Percentiles rank a stretch among this genome's conserved stretches.
phyloP scores from a whole-genome alignment of 2,888 invertebrate genomes.

The Cephus pulcher region DNA sequence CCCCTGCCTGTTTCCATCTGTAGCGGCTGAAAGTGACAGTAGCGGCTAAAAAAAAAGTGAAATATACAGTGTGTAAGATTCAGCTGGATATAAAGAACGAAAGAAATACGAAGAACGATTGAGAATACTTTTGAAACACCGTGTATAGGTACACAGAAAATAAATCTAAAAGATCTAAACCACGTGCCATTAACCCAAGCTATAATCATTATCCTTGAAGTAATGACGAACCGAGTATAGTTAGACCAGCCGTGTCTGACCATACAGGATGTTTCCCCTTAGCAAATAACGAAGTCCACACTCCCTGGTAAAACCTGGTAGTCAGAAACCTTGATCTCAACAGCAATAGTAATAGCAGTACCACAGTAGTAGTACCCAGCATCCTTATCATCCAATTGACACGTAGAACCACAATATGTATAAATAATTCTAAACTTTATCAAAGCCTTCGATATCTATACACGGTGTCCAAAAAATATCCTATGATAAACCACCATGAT shows the following conservation, averaged over 20 bases:
- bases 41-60: neutral
- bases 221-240: neutral
- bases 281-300: neutral
- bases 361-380: neutral
- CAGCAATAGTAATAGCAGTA: neutral
- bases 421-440: neutral
- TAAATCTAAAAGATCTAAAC: neutral
- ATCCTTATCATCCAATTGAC: neutral
- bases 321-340: neutral
- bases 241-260: neutral
- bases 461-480: neutral
- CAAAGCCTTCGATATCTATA: neutral
- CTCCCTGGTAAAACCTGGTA: neutral
- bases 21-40: neutral
- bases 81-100: neutral
- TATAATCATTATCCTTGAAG: neutral
- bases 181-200: neutral
- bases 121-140: neutral
- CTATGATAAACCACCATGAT: neutral
- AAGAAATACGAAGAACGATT: neutral
- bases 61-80: neutral
- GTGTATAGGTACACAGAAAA: neutral
- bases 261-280: neutral
- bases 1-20: neutral
- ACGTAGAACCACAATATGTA: neutral